Evolutionary conservation across 2,797 vertebrate genomes (phyloP).

Genomic region (Sardinella longiceps): DNA sequence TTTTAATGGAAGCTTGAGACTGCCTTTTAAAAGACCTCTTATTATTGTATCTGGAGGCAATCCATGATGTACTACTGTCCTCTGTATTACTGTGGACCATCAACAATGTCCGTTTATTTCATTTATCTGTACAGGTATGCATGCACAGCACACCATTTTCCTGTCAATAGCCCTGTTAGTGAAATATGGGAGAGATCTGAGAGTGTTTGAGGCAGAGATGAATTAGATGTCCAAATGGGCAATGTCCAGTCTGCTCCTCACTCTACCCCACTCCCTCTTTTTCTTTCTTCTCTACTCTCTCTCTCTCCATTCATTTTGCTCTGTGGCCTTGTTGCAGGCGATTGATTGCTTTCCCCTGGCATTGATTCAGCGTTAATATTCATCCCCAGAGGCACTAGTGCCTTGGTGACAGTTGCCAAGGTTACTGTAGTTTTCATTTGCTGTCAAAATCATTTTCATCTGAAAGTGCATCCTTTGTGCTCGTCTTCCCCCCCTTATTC

Average conservation of each 20-base stretch:
- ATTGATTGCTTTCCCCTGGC: conserved; percentile 23
- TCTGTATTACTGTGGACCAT: not conserved
- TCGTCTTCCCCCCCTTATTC: not conserved
- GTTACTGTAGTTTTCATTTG: conserved; percentile 67
- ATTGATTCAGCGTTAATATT: conserved; percentile 54
- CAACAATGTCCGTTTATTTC: not conserved
- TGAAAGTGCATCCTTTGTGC: not conserved
- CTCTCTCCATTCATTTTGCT: not conserved
- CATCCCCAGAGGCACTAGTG: conserved; percentile 61
- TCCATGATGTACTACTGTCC: not conserved
- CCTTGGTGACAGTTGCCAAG: conserved; percentile 76
- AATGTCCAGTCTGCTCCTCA: not conserved
- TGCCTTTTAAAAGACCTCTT: too few species aligned
- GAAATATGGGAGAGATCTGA: not conserved
- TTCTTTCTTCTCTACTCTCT: not conserved
- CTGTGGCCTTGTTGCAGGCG: conserved; percentile 15
- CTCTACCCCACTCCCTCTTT: not conserved
- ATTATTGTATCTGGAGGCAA: not conserved
- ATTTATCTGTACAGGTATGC: not conserved
- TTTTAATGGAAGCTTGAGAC: too few species aligned
- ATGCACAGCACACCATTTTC: not conserved
- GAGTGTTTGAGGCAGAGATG: not conserved
- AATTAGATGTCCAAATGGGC: not conserved
- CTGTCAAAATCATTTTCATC: conserved; percentile 35
- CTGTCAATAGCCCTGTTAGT: not conserved